phyloP scores from a whole-genome alignment of 1,140 invertebrate species.

The Drosophila mauritiana region DNA sequence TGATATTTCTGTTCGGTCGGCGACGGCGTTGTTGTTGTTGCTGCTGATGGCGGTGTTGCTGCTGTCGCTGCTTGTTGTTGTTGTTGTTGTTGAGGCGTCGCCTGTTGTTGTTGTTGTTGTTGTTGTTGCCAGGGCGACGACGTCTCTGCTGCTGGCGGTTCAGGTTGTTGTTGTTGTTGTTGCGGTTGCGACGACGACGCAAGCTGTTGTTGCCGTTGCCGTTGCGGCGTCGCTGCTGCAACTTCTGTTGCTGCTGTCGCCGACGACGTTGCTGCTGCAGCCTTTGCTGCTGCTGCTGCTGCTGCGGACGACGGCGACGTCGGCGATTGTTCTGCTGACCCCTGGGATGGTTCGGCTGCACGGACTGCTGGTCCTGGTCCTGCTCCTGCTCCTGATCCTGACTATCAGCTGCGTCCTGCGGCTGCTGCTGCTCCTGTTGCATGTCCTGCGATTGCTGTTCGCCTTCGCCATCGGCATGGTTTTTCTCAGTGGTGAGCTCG shows the following conservation, averaged over 20 bases:
- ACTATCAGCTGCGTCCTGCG: neutral
- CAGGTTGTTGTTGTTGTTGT: slow-evolving; percentile 36
- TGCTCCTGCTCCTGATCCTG: slow-evolving; percentile 31
- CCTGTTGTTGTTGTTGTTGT: slow-evolving; percentile 32
- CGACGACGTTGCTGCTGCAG: slow-evolving; percentile 10
- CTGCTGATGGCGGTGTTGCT: slow-evolving; percentile 31
- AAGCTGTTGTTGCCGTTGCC: slow-evolving; percentile 29
- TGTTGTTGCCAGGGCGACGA: slow-evolving; percentile 46
- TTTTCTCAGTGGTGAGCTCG: slow-evolving; percentile 6
- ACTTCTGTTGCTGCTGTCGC: slow-evolving; percentile 25
- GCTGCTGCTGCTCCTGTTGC: slow-evolving; percentile 3
- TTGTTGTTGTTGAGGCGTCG: slow-evolving; percentile 32
- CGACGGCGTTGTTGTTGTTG: slow-evolving; percentile 45
- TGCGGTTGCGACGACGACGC: slow-evolving; percentile 42
- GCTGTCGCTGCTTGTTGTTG: slow-evolving; percentile 16
- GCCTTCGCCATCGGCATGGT: neutral
- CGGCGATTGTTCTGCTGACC: slow-evolving; percentile 35
- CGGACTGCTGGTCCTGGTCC: slow-evolving; percentile 24
- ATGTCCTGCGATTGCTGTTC: slow-evolving; percentile 4
- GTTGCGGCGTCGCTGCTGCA: slow-evolving; percentile 41
- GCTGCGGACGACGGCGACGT: slow-evolving; percentile 46
- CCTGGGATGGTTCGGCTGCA: slow-evolving; percentile 18
- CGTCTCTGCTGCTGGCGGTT: slow-evolving; percentile 51
- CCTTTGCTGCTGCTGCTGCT: slow-evolving; percentile 25
- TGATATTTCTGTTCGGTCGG: slow-evolving; percentile 35